Evolutionary conservation across 2,888 invertebrate genomes (phyloP).

Genomic region (Dexiosoma caninum): DNA sequence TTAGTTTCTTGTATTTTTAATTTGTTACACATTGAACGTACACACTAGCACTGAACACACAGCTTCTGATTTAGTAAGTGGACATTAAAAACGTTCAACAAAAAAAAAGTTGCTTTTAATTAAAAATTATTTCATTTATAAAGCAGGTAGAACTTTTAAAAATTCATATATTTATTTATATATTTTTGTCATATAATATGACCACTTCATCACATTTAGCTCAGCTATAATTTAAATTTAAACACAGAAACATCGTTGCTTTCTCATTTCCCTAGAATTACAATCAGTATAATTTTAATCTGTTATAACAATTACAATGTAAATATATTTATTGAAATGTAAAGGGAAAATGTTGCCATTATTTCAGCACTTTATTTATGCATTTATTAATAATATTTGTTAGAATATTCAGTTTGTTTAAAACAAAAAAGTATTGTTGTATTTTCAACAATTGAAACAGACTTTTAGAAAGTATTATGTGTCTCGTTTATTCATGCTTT

Average conservation of each 20-base stretch:
- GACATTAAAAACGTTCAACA: too few species aligned
- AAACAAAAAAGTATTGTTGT: slow-evolving; percentile 34
- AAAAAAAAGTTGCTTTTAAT: too few species aligned
- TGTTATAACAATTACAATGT: slow-evolving; percentile 8
- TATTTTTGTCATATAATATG: too few species aligned
- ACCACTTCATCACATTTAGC: too few species aligned
- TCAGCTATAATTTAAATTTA: too few species aligned
- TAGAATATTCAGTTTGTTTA: slow-evolving; percentile 10
- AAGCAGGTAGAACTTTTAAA: too few species aligned
- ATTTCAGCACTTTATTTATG: background rate
- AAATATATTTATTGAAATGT: background rate
- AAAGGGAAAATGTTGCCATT: background rate
- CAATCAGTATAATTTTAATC: background rate
- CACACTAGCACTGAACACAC: too few species aligned
- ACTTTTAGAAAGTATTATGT: slow-evolving; percentile 21
- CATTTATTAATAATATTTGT: slow-evolving; percentile 22
- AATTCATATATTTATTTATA: too few species aligned
- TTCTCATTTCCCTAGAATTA: background rate
- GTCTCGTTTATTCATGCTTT: background rate
- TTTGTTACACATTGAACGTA: too few species aligned
- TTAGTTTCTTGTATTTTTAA: too few species aligned
- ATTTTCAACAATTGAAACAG: slow-evolving; percentile 34
- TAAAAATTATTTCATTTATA: slow-evolving; percentile 25
- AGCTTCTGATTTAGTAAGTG: too few species aligned
- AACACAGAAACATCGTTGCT: background rate